phyloP scores from a whole-genome alignment of 2,113 vertebrate species.

The Indicator maculatus region DNA sequence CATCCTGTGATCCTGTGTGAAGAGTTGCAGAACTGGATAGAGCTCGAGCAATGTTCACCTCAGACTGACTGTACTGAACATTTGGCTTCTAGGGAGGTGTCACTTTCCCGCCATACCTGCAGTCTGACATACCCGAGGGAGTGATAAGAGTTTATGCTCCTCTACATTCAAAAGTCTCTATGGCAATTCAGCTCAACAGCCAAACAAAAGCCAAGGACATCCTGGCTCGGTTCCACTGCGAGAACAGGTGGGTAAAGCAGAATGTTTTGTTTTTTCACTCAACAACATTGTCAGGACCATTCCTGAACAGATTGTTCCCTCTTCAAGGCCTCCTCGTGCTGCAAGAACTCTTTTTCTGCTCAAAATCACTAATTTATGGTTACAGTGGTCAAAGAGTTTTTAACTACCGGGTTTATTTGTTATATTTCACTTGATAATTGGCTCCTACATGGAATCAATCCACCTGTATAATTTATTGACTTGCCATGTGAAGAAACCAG shows the following conservation, averaged over 20 bases:
- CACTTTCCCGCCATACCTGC: conserved; percentile 62
- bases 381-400: neutral
- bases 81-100: conserved; percentile 52
- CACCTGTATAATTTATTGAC: neutral
- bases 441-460: neutral
- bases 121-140: conserved; percentile 88
- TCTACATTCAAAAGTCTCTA: conserved; percentile 91
- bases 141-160: conserved; percentile 95
- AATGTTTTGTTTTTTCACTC: conserved; percentile 14
- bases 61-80: neutral
- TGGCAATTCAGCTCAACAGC: conserved; percentile 91
- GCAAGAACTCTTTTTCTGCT: neutral
- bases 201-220: conserved; percentile 90
- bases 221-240: conserved; percentile 85
- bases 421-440: neutral
- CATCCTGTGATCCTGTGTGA: no score
- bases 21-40: neutral
- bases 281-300: neutral
- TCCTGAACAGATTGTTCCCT: neutral
- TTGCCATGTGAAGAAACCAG: neutral
- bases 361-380: neutral
- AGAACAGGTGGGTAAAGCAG: conserved; percentile 83
- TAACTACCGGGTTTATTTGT: neutral
- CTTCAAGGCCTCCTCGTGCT: neutral
- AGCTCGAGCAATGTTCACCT: neutral